Evolutionary conservation across 1,140 invertebrate genomes (phyloP), one percentile per base, ranked within the genome.

Genomic region (Magallana gigas): DNA sequence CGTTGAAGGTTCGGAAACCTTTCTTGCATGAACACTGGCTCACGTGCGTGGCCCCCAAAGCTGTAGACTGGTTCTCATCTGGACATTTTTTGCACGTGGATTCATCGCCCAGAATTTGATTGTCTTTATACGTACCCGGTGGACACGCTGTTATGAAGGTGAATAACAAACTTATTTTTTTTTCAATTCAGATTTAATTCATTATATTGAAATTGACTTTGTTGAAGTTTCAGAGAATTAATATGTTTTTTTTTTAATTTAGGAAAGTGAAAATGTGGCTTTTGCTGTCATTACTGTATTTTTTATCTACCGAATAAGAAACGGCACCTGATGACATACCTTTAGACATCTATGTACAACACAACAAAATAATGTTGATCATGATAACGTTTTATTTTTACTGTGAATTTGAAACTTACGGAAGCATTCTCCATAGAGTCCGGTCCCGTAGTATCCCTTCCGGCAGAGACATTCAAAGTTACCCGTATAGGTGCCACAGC

Each of bases 391-490:
- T 18, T 64, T 64, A 16, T 16, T 64, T 64, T 64, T 16, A 16
- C 14, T 64, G 18, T 18, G 18, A 18, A 29, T 29, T 18, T 80
- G 16, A 81, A 80, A 95, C 95, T 95, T 95, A 97, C 96, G 95
- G 86, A 95, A 94, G 90, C 97, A 97, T 48, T 95, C 95, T 58
- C 95, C 95, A 90, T 92, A 93, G 0, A 97, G 91, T 6, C 97
- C 97, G 36, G 95, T 96, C 56, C 97, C 97, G 93, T 96, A 97
- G 90, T 96, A 96, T 18, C 97, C 97, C 7, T 95, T 92, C 29
- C 95, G 95, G 91, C 97, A 97, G 8, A 96, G 93, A 90, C 97
- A 97, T 29, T 96, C 95, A 92, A 96, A 97, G 87, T 96, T 96
- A 3, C 97, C 97, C 3, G 96, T 96, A 36, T 96, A 95, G 5